Evolutionary conservation across 1,140 invertebrate genomes (phyloP).

Genomic region (Spodoptera frugiperda): DNA sequence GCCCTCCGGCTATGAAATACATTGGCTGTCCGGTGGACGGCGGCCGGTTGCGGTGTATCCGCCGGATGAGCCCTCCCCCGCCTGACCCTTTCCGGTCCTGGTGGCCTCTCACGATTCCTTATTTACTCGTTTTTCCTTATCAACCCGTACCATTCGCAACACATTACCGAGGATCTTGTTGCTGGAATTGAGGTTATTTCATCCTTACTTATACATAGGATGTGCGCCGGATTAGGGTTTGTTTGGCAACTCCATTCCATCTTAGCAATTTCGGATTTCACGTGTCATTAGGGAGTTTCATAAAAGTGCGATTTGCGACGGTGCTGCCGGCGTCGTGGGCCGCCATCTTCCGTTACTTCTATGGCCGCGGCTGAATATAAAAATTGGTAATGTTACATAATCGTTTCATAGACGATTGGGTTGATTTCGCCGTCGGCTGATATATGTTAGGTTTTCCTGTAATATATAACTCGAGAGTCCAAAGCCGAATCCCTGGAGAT

Average conservation of each 20-base stretch:
- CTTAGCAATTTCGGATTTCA: slow-evolving; percentile 56
- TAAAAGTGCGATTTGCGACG: slow-evolving; percentile 36
- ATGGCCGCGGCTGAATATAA: slow-evolving; percentile 29
- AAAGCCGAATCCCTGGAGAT: slow-evolving; percentile 6
- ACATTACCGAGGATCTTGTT: slow-evolving; percentile 71
- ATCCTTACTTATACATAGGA: slow-evolving; percentile 57
- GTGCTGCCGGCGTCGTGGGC: background rate
- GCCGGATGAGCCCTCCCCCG: slow-evolving; percentile 58
- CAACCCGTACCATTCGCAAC: slow-evolving; percentile 76
- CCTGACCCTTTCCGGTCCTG: slow-evolving; percentile 68
- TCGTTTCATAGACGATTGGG: slow-evolving; percentile 34
- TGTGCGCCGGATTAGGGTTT: slow-evolving; percentile 62
- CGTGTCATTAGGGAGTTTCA: slow-evolving; percentile 51
- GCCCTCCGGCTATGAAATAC: slow-evolving; percentile 62
- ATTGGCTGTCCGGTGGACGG: slow-evolving; percentile 59
- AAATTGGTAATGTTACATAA: slow-evolving; percentile 41
- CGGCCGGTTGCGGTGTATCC: slow-evolving; percentile 64
- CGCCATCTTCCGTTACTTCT: background rate
- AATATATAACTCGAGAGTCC: slow-evolving; percentile 16
- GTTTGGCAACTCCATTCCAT: slow-evolving; percentile 54
- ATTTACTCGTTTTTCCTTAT: slow-evolving; percentile 84
- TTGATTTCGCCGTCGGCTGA: slow-evolving; percentile 15
- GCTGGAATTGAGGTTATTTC: slow-evolving; percentile 66
- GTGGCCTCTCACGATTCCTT: slow-evolving; percentile 68
- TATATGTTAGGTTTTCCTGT: slow-evolving; percentile 27